Evolutionary conservation across 2,888 invertebrate genomes (phyloP).

Genomic region (Cataglyphis altisquamis): DNA sequence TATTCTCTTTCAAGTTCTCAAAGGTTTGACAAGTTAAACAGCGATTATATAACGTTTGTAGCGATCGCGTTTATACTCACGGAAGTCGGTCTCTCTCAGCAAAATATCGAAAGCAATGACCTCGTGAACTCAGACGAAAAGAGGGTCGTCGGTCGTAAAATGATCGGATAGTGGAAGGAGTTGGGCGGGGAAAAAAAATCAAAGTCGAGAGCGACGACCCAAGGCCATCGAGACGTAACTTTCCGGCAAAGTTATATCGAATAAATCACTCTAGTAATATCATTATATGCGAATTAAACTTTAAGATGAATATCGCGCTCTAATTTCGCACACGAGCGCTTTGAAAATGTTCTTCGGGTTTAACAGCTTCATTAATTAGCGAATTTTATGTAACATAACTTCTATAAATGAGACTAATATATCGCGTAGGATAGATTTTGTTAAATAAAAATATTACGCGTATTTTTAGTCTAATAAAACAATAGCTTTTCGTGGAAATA

Average conservation of each 20-base stretch:
- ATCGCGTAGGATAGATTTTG: background rate
- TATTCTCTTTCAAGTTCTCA: background rate
- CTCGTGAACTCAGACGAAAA: slow-evolving; percentile 21
- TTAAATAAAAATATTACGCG: background rate
- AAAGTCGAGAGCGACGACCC: slow-evolving; percentile 24
- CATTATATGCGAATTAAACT: slow-evolving; percentile 43
- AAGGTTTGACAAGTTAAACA: background rate
- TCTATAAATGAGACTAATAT: background rate
- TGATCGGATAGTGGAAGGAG: background rate
- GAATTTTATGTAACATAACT: background rate
- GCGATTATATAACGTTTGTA: background rate
- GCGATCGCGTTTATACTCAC: background rate
- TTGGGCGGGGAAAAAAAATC: background rate
- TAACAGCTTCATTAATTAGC: slow-evolving; percentile 36
- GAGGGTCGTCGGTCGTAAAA: slow-evolving; percentile 20
- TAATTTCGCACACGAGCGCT: slow-evolving; percentile 20
- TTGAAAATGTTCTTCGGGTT: background rate
- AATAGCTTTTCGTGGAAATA: background rate
- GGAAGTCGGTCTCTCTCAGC: background rate
- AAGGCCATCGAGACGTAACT: slow-evolving; percentile 29
- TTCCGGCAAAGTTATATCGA: slow-evolving; percentile 6
- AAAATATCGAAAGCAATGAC: slow-evolving; percentile 21
- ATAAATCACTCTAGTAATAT: slow-evolving; percentile 31
- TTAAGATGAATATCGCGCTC: slow-evolving; percentile 20
- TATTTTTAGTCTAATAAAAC: background rate